Evolutionary conservation across 2,888 invertebrate genomes (phyloP).

Genomic region (Loripinus fragilis): DNA sequence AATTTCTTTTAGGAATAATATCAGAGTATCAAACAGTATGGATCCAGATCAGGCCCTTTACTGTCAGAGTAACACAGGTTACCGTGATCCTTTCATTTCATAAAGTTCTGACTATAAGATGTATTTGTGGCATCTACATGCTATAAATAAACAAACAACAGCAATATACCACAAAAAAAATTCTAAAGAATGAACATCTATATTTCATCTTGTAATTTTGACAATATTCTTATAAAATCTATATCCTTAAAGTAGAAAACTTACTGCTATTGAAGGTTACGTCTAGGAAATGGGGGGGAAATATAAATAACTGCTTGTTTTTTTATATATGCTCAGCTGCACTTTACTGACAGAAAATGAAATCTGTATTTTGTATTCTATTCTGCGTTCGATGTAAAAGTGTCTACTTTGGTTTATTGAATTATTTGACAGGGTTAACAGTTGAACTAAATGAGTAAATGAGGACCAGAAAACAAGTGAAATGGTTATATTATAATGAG

Average conservation of each 20-base stretch:
- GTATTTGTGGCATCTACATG: constrained; percentile 8
- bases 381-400: too few species aligned
- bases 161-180: background rate
- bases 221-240: background rate
- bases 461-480: too few species aligned
- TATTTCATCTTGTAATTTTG: background rate
- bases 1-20: background rate
- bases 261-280: background rate
- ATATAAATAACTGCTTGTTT: background rate
- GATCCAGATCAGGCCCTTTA: background rate
- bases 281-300: background rate
- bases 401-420: too few species aligned
- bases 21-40: background rate
- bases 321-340: too few species aligned
- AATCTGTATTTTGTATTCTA: too few species aligned
- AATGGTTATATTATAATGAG: too few species aligned
- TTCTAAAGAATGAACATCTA: background rate
- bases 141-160: background rate
- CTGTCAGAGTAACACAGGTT: background rate
- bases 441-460: too few species aligned
- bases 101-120: background rate
- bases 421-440: too few species aligned
- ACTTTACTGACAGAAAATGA: too few species aligned
- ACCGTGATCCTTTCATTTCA: background rate
- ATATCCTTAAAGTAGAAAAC: too few species aligned